phyloP scores from a whole-genome alignment of 2,888 invertebrate genomes.

The Drosophila setosimentum region DNA sequence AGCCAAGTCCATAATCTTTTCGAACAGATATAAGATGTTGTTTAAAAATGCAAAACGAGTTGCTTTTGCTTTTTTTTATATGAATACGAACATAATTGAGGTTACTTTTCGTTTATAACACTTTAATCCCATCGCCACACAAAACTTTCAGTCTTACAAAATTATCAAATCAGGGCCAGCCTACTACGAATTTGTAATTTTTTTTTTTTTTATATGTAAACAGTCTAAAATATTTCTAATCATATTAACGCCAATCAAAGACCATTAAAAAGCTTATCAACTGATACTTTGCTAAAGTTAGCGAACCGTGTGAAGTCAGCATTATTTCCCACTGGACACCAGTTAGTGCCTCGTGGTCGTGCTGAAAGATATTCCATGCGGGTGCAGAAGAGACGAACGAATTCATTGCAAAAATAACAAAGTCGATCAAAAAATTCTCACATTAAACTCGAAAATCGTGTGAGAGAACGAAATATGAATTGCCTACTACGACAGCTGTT shows the following conservation, averaged over 20 bases:
- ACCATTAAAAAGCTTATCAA: slow-evolving; percentile 43
- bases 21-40: too few relatives aligned
- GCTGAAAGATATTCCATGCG: slow-evolving; percentile 41
- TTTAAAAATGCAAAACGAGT: too few relatives aligned
- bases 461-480: slow-evolving; percentile 28
- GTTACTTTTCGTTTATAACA: too few relatives aligned
- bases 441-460: slow-evolving; percentile 21
- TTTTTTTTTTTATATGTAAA: slow-evolving; percentile 14
- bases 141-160: background rate
- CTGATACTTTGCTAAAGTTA: slow-evolving; percentile 28
- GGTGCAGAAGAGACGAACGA: slow-evolving; percentile 24
- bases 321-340: slow-evolving; percentile 5
- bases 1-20: too few relatives aligned
- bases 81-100: too few relatives aligned
- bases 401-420: slow-evolving; percentile 23
- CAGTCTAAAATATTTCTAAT: slow-evolving; percentile 30
- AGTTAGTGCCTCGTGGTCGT: slow-evolving; percentile 10
- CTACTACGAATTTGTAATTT: slow-evolving; percentile 13
- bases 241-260: slow-evolving; percentile 32
- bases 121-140: too few relatives aligned
- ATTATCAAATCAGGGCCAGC: slow-evolving; percentile 12
- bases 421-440: slow-evolving; percentile 19
- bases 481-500: slow-evolving; percentile 5
- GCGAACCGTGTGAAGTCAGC: slow-evolving; percentile 41
- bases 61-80: too few relatives aligned